Percentiles rank a stretch among this genome's conserved stretches.
Conservation (phyloP, 1,140 invertebrate genomes). For the Drosophila erecta region DNA sequence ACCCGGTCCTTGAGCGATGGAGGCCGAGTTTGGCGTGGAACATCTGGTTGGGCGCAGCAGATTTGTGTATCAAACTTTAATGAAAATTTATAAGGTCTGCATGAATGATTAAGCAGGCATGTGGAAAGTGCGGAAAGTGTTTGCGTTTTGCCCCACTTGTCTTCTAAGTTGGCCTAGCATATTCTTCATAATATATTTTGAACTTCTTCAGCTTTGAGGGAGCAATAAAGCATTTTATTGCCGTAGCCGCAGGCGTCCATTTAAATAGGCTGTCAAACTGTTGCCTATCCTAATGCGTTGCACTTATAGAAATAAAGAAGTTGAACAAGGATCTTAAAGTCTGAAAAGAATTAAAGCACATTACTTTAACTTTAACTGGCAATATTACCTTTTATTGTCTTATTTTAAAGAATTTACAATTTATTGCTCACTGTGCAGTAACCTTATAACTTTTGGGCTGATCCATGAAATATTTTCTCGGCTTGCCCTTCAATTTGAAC, state of each 20-base stretch:
- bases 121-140: constrained; percentile 10
- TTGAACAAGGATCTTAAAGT: too few relatives aligned
- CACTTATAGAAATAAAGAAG: too few relatives aligned
- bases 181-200: constrained; percentile 41
- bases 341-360: too few relatives aligned
- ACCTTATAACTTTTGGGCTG: constrained; percentile 1
- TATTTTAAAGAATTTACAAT: too few relatives aligned
- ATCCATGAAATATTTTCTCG: constrained; percentile 8
- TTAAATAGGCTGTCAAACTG: constrained; percentile 10
- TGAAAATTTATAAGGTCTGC: constrained; percentile 82
- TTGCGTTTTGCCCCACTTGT: constrained; percentile 39
- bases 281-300: constrained; percentile 1
- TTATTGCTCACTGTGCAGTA: neutral
- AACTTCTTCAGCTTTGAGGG: constrained; percentile 40
- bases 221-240: constrained; percentile 59
- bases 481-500: constrained; percentile 34
- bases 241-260: constrained; percentile 11
- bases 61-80: constrained; percentile 79
- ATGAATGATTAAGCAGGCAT: constrained; percentile 79
- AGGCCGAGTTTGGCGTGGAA: constrained; percentile 9
- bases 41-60: constrained; percentile 60
- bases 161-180: constrained; percentile 5
- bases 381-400: too few relatives aligned
- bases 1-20: constrained; percentile 18
- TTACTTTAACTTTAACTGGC: too few relatives aligned